Conservation (phyloP, 2,113 vertebrate species). For the Rhinogobius similis region DNA sequence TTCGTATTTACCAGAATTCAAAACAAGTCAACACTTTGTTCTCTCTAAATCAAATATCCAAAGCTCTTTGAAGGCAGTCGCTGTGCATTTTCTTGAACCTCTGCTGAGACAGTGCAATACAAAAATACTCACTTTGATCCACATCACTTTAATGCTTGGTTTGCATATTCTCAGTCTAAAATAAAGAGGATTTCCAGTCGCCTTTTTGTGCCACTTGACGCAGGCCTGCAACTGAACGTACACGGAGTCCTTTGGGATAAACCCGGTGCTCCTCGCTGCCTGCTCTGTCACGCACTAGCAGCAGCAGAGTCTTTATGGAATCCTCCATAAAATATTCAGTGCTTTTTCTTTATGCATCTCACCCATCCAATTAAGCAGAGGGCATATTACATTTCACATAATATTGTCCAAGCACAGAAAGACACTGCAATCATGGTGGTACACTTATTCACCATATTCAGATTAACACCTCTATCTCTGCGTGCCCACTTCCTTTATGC, state of each 20-base stretch:
- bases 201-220: background rate
- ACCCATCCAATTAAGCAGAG: slow-evolving; percentile 19
- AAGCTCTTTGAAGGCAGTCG: background rate
- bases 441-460: slow-evolving; percentile 5
- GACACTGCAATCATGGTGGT: background rate
- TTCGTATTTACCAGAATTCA: background rate
- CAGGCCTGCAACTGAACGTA: slow-evolving; percentile 11
- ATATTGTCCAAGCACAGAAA: slow-evolving; percentile 23
- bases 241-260: slow-evolving; percentile 34
- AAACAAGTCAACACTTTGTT: slow-evolving; percentile 6
- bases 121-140: slow-evolving; percentile 7
- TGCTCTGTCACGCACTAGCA: slow-evolving; percentile 35
- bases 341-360: slow-evolving; percentile 22
- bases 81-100: background rate
- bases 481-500: slow-evolving; percentile 22
- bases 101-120: background rate
- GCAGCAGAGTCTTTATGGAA: slow-evolving; percentile 35
- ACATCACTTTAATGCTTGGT: background rate
- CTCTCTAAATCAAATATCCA: background rate
- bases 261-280: slow-evolving; percentile 28
- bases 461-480: slow-evolving; percentile 13
- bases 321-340: slow-evolving; percentile 57
- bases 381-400: slow-evolving; percentile 25
- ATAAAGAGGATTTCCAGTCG: slow-evolving; percentile 13
- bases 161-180: slow-evolving; percentile 15